Base-by-base conservation (phyloP, 2,797 vertebrate genomes). In the Selene dorsalis region DNA sequence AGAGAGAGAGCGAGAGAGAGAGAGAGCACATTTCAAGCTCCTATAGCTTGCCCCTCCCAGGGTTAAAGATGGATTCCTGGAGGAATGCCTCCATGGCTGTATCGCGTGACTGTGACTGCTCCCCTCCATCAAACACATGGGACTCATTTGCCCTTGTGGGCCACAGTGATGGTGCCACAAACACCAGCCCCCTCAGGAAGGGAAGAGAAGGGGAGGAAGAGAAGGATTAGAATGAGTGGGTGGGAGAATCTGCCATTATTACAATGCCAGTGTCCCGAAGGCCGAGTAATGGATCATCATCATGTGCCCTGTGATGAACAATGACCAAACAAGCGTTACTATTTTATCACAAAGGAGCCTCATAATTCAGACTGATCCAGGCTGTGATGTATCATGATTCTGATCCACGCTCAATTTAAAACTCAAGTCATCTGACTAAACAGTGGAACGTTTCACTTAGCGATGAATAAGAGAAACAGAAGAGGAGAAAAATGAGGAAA, bases 121-220 rank as follows among this genome's bases (percentile, higher is more conserved):
- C 88, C 84, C 84, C 88, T 88, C 89, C 88, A 91, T 92, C 90
- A 86, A 89, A 93, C 94, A 94, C 93, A 94, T 95, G 94, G 94
- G 91, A 93, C 87, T 94, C 91, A 94, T 95, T 95, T 94, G 92
- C 85, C 89, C 90, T 91, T 78, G 90, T 90, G 87, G 86, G 88
- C 92, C 92, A 89, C 88, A 92, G 81, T 84, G 89, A 91, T 89
- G 90, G 90, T 94, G 92, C 93, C 92, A 94, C 94, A 93, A 92
- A 94, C 92, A 91, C 89, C 85, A 90, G 52, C 89, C 91, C 84
- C 89, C 84, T 79, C 73, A 82, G 84, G 83, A 86, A 86, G 80
- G 73, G 73, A 88, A 82, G 73, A 84, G 77, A 84, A 67, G 63
- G 71, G 70, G 78, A 80, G 75, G 74, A 75, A 48, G 80, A 69